phyloP scores from a whole-genome alignment of 2,888 invertebrate species.

The Drosophila gaucha region DNA sequence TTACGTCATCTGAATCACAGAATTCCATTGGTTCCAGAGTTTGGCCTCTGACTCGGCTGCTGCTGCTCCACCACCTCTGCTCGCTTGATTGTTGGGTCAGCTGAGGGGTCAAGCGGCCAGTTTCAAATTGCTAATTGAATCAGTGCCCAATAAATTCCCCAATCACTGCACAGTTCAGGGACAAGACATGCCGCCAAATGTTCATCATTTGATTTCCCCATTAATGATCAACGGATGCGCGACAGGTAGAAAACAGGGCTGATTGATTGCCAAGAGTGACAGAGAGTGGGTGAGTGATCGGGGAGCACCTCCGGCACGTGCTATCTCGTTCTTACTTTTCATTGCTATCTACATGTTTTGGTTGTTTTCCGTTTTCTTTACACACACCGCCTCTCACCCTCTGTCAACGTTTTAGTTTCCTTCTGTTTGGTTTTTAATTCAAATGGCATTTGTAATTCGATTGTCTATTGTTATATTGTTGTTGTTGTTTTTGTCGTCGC shows the following conservation, averaged over 20 bases:
- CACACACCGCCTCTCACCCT: not conserved
- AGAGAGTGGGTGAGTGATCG: constrained; percentile 5
- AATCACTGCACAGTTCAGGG: constrained; percentile 29
- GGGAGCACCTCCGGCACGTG: constrained; percentile 5
- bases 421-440: constrained; percentile 62
- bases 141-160: constrained; percentile 30
- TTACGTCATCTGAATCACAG: not conserved
- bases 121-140: constrained; percentile 29
- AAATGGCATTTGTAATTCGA: constrained; percentile 75
- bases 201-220: constrained; percentile 39
- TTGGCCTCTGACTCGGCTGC: constrained; percentile 1
- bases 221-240: constrained; percentile 46
- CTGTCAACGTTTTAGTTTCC: constrained; percentile 24
- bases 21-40: not conserved
- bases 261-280: constrained; percentile 41
- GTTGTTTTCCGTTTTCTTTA: constrained; percentile 34
- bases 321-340: constrained; percentile 31
- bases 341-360: constrained; percentile 21
- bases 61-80: not conserved
- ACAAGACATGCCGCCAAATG: constrained; percentile 22
- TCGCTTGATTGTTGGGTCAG: constrained; percentile 25
- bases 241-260: constrained; percentile 44
- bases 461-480: constrained; percentile 63
- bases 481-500: constrained; percentile 74
- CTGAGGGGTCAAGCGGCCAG: constrained; percentile 6